Evolutionary conservation across 2,888 invertebrate species (phyloP), one percentile per base, ranked within the genome.

Genomic region (Rosalia funebris): DNA sequence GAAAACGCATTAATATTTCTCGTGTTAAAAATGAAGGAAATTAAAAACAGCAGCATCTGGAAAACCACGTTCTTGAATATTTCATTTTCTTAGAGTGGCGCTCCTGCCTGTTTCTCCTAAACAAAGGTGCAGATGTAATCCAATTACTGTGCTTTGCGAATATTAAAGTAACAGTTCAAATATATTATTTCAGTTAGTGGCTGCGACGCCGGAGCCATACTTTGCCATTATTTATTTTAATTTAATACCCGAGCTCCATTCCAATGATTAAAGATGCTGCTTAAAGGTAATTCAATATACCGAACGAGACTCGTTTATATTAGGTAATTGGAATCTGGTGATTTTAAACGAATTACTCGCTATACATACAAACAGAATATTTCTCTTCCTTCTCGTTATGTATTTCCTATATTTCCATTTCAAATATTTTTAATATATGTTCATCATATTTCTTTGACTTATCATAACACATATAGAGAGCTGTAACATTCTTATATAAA

Each of bases 41-140:
- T 65, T 68, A 62, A 68, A 68, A 66, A 63, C 54, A 61, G 63
- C 56, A 63, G 65, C 68, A 62, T 66, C 68, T 65, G 66, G 55
- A 64, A 66, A 65, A 71, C 71, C 71, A 58, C 67, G 58, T 66
- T 61, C 66, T 68, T 75, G 74, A 74, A 75, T 76, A 74, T 76
- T 76, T 76, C 72, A 76, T 70, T 74, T 75, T 73, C 72, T 71
- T 73, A 68, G 71, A 73, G 73, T 71, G 72, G 69, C 63, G 69
- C 69, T 70, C 57, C 63, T 63, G 68, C 59, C 66, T 59, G 68
- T 57, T 69, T 63, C 65, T 63, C 60, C 72, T 68, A 74, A 73
- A 75, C 73, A 75, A 75, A 75, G 71, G 69, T 75, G 69, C 71
- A 69, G 71, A 71, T 71, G 68, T 73, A 75, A 75, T 76, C 73